phyloP scores from a whole-genome alignment of 1,140 invertebrate species.

The Cardiocondyla obscurior region DNA sequence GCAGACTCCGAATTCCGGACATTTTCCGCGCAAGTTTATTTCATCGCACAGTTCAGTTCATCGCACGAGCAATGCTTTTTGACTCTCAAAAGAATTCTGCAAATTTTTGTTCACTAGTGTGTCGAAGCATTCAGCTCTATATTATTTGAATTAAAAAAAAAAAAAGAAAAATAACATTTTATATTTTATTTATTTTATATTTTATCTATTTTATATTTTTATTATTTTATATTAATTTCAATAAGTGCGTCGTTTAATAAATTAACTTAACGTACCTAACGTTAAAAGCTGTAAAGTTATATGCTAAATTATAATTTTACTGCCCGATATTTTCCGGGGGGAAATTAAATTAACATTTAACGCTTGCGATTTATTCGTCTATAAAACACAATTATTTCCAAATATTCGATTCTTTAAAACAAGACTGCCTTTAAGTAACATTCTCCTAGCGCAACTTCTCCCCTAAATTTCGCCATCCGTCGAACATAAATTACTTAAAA shows the following conservation, averaged over 20 bases:
- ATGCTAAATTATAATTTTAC: background rate
- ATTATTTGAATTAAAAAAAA: no score
- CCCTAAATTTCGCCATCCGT: background rate
- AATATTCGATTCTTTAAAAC: conserved; percentile 2
- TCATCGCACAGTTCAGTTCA: background rate
- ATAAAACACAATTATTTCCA: background rate
- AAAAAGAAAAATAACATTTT: no score
- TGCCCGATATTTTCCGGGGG: background rate
- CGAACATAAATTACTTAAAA: conserved; percentile 25
- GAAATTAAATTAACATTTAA: background rate
- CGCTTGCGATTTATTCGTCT: background rate
- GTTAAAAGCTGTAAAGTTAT: background rate
- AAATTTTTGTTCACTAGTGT: background rate
- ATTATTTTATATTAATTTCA: no score
- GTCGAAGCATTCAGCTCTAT: background rate
- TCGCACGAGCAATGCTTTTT: background rate
- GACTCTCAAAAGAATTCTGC: background rate
- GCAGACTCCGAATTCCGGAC: background rate
- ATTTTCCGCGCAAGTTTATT: conserved; percentile 8
- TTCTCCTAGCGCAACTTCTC: no score
- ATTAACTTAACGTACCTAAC: background rate
- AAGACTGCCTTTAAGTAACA: no score
- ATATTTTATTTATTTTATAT: no score
- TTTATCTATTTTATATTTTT: no score
- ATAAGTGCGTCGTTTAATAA: background rate